A percentile compares a stretch with the other conserved stretches of the same genome.
phyloP scores from a whole-genome alignment of 2,113 vertebrate species.

The Hemiprocne comata region DNA sequence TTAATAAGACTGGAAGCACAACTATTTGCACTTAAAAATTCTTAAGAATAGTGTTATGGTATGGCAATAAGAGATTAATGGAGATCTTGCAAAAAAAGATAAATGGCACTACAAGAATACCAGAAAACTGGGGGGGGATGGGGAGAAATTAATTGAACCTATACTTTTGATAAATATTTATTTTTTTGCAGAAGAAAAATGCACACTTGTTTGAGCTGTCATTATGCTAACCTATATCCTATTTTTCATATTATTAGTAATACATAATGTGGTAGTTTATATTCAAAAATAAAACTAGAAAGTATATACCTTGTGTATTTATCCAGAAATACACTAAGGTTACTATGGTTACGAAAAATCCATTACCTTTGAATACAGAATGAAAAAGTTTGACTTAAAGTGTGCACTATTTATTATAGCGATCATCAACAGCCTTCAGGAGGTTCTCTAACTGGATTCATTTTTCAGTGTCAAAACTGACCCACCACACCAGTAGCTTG shows the following conservation, averaged over 20 bases:
- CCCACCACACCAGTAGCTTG: constrained; percentile 78
- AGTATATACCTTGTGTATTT: constrained; percentile 85
- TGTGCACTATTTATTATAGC: constrained; percentile 85
- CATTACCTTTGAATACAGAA: constrained; percentile 89
- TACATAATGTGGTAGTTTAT: constrained; percentile 87
- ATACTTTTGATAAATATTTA: constrained; percentile 84
- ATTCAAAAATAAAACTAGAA: constrained; percentile 87
- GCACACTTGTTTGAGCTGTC: constrained; percentile 81
- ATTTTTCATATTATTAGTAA: constrained; percentile 88
- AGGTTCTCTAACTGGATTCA: constrained; percentile 84
- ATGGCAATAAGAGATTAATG: constrained; percentile 75
- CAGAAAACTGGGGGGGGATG: constrained; percentile 60
- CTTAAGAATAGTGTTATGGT: constrained; percentile 65
- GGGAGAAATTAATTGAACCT: constrained; percentile 81
- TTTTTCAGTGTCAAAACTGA: constrained; percentile 87
- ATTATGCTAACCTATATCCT: constrained; percentile 82
- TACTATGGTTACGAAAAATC: constrained; percentile 88
- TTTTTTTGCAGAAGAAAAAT: constrained; percentile 85
- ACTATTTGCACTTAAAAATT: constrained; percentile 64
- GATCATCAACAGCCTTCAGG: constrained; percentile 85
- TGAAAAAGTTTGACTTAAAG: constrained; percentile 89
- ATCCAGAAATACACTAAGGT: constrained; percentile 84
- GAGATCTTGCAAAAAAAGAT: constrained; percentile 76
- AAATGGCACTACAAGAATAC: constrained; percentile 73
- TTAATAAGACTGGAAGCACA: constrained; percentile 61